Evolutionary conservation across 2,888 invertebrate genomes (phyloP).

Genomic region (Cataglyphis albicans): DNA sequence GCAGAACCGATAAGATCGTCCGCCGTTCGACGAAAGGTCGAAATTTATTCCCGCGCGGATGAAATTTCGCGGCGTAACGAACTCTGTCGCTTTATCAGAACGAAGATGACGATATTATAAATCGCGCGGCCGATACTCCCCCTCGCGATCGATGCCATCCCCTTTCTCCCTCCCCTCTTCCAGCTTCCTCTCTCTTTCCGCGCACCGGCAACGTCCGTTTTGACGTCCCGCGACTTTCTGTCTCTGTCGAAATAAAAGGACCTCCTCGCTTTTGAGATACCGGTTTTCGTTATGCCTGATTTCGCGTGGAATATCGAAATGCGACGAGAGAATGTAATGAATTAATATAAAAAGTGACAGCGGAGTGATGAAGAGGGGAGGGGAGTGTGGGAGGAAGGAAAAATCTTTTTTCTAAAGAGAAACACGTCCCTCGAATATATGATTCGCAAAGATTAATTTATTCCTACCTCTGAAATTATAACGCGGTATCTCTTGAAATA

Average conservation of each 20-base stretch:
- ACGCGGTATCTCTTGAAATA: slow-evolving; percentile 12
- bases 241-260: slow-evolving; percentile 36
- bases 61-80: slow-evolving; percentile 57
- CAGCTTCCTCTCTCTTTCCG: neutral
- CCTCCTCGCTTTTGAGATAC: slow-evolving; percentile 17
- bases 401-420: slow-evolving; percentile 4
- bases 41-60: slow-evolving; percentile 53
- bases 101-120: slow-evolving; percentile 51
- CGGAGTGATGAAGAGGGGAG: neutral
- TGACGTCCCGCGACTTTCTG: slow-evolving; percentile 40
- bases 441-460: slow-evolving; percentile 35
- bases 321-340: slow-evolving; percentile 37
- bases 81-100: slow-evolving; percentile 54
- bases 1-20: slow-evolving; percentile 45
- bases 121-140: slow-evolving; percentile 19
- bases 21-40: slow-evolving; percentile 47
- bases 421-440: neutral
- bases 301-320: slow-evolving; percentile 31
- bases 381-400: neutral
- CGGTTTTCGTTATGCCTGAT: slow-evolving; percentile 28
- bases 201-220: slow-evolving; percentile 39
- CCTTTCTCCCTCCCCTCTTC: neutral
- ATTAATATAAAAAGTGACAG: slow-evolving; percentile 38
- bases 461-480: slow-evolving; percentile 6
- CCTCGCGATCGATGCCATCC: slow-evolving; percentile 23